Conservation (phyloP, 1,140 invertebrate species). For the Halyomorpha halys region DNA sequence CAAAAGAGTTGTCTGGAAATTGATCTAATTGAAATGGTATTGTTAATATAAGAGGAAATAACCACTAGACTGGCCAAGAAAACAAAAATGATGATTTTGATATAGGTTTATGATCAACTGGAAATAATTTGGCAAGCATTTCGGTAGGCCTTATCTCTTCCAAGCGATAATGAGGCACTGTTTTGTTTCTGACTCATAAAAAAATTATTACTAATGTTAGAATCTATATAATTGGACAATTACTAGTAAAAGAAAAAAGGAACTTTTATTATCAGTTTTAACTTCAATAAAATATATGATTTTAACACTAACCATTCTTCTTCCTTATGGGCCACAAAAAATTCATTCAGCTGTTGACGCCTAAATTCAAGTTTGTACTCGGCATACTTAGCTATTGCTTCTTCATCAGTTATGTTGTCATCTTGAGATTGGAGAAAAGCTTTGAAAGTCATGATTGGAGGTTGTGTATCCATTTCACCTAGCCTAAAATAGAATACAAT, state of each 20-base stretch:
- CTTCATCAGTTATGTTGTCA: slow-evolving; percentile 93
- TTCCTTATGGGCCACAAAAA: slow-evolving; percentile 97
- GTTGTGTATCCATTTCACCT: slow-evolving; percentile 53
- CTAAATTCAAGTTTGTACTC: slow-evolving; percentile 97
- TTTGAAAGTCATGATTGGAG: slow-evolving; percentile 95
- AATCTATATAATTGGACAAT: no score
- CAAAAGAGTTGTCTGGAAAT: no score
- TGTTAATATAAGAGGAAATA: no score
- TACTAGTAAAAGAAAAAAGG: background rate
- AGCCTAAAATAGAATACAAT: background rate
- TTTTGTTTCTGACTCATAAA: no score
- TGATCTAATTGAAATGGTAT: no score
- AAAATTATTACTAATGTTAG: no score
- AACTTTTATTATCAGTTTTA: background rate
- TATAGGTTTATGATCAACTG: no score
- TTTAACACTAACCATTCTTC: slow-evolving; percentile 85
- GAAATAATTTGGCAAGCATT: no score
- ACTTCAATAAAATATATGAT: background rate
- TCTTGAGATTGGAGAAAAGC: slow-evolving; percentile 92
- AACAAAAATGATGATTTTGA: no score
- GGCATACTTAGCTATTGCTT: slow-evolving; percentile 93
- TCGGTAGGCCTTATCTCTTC: no score
- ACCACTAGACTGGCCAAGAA: no score
- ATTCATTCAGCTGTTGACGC: slow-evolving; percentile 93
- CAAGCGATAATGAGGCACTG: no score